These are phyloP conservation scores for Zaprionus ornatus DNA, from an alignment of 1,140 invertebrate species.

Conservation along the genomic window DNA sequence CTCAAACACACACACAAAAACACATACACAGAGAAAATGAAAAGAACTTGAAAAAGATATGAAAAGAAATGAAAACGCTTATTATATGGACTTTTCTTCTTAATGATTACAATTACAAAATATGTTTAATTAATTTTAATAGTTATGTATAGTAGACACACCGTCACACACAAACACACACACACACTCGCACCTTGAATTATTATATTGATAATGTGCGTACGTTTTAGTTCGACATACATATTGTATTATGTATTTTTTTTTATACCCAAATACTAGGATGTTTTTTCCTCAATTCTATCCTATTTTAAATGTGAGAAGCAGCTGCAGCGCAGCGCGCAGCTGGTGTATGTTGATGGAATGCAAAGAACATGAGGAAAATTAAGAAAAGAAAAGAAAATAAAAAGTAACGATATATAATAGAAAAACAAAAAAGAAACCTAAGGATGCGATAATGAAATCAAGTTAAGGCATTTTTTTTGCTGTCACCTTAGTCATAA, in stretches of 20 bases:
- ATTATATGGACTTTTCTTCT: constrained; percentile 72
- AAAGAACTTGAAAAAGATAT: constrained; percentile 37
- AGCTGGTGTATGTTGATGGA: constrained; percentile 1
- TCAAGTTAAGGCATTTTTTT: constrained; percentile 65
- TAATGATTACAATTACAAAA: constrained; percentile 57
- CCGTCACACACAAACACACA: constrained; percentile 15
- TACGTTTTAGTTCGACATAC: constrained; percentile 28
- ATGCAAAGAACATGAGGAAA: neutral
- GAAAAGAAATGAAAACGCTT: constrained; percentile 77
- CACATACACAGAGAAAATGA: constrained; percentile 12
- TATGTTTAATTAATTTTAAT: constrained; percentile 58
- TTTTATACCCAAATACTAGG: constrained; percentile 2
- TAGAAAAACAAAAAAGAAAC: constrained; percentile 5
- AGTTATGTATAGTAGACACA: constrained; percentile 26
- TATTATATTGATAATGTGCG: constrained; percentile 32
- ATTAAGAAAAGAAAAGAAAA: neutral
- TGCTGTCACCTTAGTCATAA: constrained; percentile 24
- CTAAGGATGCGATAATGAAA: constrained; percentile 16
- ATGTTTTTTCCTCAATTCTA: constrained; percentile 21
- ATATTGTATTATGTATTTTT: constrained; percentile 15
- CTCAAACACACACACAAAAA: neutral
- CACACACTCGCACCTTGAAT: constrained; percentile 9
- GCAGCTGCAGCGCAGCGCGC: constrained; percentile 54
- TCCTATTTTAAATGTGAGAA: constrained; percentile 33
- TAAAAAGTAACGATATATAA: neutral